phyloP scores from a whole-genome alignment of 1,140 invertebrate species.

The Lepidurus packardi region DNA sequence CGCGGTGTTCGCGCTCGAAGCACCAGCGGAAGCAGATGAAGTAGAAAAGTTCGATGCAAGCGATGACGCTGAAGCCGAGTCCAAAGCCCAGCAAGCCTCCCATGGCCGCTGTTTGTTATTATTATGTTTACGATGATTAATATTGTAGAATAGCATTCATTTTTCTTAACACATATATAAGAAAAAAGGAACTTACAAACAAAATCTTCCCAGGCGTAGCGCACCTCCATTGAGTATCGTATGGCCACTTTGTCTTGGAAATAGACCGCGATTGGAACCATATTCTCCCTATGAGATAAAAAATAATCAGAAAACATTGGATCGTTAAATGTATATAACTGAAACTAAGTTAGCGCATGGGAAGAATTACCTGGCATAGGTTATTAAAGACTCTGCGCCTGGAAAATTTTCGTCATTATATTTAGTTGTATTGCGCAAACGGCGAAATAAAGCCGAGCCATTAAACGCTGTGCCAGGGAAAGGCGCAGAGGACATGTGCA shows the following conservation, averaged over 20 bases:
- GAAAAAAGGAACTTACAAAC: background rate
- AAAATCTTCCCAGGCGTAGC: conserved; percentile 6
- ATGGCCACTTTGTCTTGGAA: background rate
- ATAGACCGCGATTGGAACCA: background rate
- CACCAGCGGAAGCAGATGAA: conserved; percentile 33
- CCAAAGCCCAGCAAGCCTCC: conserved; percentile 30
- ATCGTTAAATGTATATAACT: background rate
- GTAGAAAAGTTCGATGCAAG: conserved; percentile 29
- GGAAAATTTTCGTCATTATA: background rate
- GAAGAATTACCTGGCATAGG: background rate
- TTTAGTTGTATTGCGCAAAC: background rate
- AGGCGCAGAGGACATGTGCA: background rate
- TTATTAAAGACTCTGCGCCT: background rate
- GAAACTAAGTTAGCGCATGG: background rate
- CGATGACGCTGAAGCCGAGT: conserved; percentile 32
- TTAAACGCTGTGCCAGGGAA: background rate
- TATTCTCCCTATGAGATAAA: background rate
- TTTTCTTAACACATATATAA: background rate
- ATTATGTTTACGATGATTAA: too few relatives aligned
- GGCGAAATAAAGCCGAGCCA: background rate
- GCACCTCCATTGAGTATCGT: background rate
- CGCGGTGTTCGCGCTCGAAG: conserved; percentile 11
- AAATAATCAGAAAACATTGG: background rate
- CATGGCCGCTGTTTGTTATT: conserved; percentile 24
- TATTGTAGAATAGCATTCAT: too few relatives aligned